phyloP scores from a whole-genome alignment of 2,113 vertebrate species.

The Muntiacus reevesi region DNA sequence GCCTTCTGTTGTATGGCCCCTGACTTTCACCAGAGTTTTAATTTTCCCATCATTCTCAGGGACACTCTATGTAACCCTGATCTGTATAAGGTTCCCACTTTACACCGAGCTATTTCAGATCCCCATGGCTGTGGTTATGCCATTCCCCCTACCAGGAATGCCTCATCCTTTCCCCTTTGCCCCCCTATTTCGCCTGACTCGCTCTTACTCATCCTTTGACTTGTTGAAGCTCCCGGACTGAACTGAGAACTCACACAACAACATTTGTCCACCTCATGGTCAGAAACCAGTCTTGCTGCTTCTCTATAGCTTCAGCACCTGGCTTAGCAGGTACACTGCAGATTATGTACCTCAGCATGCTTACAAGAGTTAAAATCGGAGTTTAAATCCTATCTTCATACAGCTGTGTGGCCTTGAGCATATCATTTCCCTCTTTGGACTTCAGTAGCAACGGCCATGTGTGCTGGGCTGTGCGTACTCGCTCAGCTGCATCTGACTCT shows the following conservation, averaged over 20 bases:
- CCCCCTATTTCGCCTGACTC: not conserved
- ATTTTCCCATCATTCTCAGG: not conserved
- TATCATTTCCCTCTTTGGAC: not conserved
- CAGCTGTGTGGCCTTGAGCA: not conserved
- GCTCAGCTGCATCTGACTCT: not conserved
- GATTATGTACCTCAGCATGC: not conserved
- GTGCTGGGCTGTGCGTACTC: accelerated
- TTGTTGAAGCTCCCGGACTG: not conserved
- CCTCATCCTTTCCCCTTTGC: not conserved
- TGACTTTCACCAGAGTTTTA: not conserved
- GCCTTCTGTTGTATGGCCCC: not conserved
- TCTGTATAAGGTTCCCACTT: not conserved
- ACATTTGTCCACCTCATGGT: not conserved
- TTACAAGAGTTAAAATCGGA: not conserved
- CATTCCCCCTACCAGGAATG: not conserved
- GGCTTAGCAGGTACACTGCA: not conserved
- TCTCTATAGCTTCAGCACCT: not conserved
- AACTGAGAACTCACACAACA: not conserved
- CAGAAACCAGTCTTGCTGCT: not conserved
- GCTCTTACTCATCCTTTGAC: not conserved
- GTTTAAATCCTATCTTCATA: not conserved
- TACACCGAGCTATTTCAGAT: not conserved
- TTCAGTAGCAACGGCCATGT: not conserved
- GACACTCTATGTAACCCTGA: not conserved
- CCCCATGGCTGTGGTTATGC: not conserved